These are phyloP conservation scores for Drosophila hamatofila DNA, from an alignment of 2,888 invertebrate species.

Conservation along the genomic window DNA sequence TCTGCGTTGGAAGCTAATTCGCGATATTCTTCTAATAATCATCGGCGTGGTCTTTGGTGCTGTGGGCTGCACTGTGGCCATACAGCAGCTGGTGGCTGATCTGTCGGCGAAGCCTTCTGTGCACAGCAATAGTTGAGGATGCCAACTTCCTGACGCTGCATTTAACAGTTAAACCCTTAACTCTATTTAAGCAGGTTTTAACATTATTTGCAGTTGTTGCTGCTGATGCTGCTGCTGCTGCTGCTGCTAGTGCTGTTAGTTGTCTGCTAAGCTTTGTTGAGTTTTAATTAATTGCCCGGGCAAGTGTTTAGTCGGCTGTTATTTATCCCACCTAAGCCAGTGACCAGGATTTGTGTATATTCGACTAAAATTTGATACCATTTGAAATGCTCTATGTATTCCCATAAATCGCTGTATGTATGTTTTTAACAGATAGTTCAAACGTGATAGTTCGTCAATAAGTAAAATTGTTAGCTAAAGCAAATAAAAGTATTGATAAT, in stretches of 20 bases:
- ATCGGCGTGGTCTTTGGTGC: constrained; percentile 56
- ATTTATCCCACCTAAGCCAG: constrained; percentile 45
- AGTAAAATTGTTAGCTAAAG: neutral
- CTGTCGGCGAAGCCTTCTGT: constrained; percentile 45
- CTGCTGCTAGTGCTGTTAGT: constrained; percentile 8
- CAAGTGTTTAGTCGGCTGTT: constrained; percentile 48
- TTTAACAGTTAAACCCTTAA: constrained; percentile 27
- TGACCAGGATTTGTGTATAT: constrained; percentile 12
- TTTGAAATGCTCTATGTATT: neutral
- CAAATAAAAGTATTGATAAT: neutral
- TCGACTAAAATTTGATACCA: neutral
- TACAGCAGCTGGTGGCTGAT: constrained; percentile 54
- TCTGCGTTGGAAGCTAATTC: constrained; percentile 57
- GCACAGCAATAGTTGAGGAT: constrained; percentile 8
- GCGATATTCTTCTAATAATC: constrained; percentile 56
- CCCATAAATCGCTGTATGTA: neutral
- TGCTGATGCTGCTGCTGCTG: constrained; percentile 12
- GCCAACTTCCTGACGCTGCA: constrained; percentile 7
- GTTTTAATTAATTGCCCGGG: constrained; percentile 80
- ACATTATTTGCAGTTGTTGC: constrained; percentile 13
- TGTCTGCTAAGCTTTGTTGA: constrained; percentile 55
- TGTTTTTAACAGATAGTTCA: neutral
- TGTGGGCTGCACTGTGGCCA: constrained; percentile 61
- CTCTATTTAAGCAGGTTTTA: constrained; percentile 24
- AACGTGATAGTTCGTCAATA: too few relatives aligned